Percentiles rank a stretch among this genome's conserved stretches.
These are phyloP conservation scores for Mormyrus hasselquistii DNA, from an alignment of 2,797 vertebrate species.

Conservation along the genomic window DNA sequence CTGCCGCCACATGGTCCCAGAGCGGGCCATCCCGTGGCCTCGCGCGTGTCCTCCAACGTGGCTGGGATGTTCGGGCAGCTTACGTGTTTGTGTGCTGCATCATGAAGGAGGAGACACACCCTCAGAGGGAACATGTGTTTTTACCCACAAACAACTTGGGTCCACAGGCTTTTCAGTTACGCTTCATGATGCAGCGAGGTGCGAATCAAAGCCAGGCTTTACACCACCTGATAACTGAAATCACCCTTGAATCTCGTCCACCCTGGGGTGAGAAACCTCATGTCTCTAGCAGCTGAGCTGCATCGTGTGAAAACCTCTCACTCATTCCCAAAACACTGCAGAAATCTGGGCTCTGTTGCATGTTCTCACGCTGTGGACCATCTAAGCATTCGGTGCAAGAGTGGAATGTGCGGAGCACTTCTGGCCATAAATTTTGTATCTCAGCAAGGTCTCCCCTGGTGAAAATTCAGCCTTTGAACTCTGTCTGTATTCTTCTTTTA, in stretches of 20 bases:
- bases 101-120: neutral
- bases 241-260: neutral
- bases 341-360: neutral
- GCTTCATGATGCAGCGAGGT: neutral
- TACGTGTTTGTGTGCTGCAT: neutral
- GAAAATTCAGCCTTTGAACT: slow-evolving; percentile 5
- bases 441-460: neutral
- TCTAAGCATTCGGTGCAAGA: neutral
- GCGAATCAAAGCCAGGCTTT: neutral
- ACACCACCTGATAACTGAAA: neutral
- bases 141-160: neutral
- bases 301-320: neutral
- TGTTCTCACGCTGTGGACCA: neutral
- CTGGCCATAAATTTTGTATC: neutral
- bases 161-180: neutral
- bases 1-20: neutral
- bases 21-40: neutral
- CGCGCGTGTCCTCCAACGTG: neutral
- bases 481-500: neutral
- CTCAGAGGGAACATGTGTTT: neutral
- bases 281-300: neutral
- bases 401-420: neutral
- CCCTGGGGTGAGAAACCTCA: neutral
- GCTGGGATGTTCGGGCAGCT: neutral
- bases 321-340: neutral